A percentile compares a stretch with the other conserved stretches of the same genome.
Conservation (phyloP, 2,113 vertebrate genomes). For the Cololabis saira region DNA sequence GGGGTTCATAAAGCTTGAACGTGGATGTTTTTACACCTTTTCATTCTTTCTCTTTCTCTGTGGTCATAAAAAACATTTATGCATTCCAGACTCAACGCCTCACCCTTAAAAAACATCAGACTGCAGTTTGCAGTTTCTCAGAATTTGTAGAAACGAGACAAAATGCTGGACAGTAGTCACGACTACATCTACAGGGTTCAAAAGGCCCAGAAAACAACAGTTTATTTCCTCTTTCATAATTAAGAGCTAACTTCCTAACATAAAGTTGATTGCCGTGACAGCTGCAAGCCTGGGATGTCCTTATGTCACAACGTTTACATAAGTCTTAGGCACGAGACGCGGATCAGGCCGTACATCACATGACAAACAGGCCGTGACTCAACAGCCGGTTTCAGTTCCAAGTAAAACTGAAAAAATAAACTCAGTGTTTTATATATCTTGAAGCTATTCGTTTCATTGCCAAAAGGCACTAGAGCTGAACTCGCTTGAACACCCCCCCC, state of each 20-base stretch:
- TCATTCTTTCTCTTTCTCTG: not conserved
- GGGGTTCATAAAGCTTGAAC: no score
- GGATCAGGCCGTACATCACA: conserved; percentile 37
- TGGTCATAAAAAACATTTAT: not conserved
- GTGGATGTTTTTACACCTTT: no score
- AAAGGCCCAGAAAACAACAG: no score
- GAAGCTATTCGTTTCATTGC: conserved; percentile 1
- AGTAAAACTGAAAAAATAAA: not conserved
- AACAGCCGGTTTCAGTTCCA: not conserved
- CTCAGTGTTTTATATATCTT: not conserved
- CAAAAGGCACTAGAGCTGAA: not conserved
- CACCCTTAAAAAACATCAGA: not conserved
- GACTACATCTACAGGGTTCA: no score
- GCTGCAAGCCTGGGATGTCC: no score
- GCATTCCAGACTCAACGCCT: not conserved
- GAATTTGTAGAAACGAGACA: no score
- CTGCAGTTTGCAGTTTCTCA: not conserved
- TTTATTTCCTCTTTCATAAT: no score
- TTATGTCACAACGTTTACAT: no score
- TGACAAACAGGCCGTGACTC: conserved; percentile 18
- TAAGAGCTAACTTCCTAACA: no score
- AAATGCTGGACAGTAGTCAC: no score
- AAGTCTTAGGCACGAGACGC: not conserved
- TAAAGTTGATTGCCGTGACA: no score
- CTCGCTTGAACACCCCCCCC: not conserved